These are phyloP conservation scores for Poecilus cupreus DNA, from an alignment of 2,888 invertebrate genomes.

Conservation along the genomic window DNA sequence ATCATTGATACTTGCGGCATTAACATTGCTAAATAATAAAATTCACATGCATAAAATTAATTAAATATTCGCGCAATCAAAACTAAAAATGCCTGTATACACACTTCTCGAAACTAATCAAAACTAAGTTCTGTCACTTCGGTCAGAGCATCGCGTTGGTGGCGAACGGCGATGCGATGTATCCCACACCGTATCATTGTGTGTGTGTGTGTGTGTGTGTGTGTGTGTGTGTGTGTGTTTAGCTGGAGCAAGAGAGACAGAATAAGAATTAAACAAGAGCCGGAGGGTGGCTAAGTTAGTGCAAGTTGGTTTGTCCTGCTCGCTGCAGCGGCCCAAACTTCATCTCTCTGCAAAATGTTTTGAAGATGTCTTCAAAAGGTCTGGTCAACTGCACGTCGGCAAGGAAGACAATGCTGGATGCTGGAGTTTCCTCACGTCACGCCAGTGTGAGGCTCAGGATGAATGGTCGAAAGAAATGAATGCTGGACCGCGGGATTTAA, in stretches of 20 bases:
- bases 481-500: too few relatives aligned
- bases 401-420: too few relatives aligned
- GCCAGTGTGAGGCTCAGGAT: too few relatives aligned
- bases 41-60: too few relatives aligned
- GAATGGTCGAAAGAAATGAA: too few relatives aligned
- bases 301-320: constrained; percentile 64
- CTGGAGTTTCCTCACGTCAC: too few relatives aligned
- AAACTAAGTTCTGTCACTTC: constrained; percentile 47
- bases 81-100: too few relatives aligned
- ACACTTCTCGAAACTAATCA: not conserved
- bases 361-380: not conserved
- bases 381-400: too few relatives aligned
- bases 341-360: not conserved
- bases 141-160: not conserved
- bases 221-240: constrained; percentile 11
- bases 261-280: constrained; percentile 60
- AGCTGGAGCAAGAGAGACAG: constrained; percentile 28
- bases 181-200: not conserved
- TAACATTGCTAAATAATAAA: too few relatives aligned
- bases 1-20: too few relatives aligned
- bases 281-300: constrained; percentile 67
- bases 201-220: not conserved
- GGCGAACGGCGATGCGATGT: not conserved
- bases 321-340: constrained; percentile 35
- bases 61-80: too few relatives aligned